A percentile compares a stretch with the other conserved stretches of the same genome.
These are phyloP conservation scores for Cyphomyrus discorhynchus DNA, from an alignment of 2,113 vertebrate species.

Conservation along the genomic window DNA sequence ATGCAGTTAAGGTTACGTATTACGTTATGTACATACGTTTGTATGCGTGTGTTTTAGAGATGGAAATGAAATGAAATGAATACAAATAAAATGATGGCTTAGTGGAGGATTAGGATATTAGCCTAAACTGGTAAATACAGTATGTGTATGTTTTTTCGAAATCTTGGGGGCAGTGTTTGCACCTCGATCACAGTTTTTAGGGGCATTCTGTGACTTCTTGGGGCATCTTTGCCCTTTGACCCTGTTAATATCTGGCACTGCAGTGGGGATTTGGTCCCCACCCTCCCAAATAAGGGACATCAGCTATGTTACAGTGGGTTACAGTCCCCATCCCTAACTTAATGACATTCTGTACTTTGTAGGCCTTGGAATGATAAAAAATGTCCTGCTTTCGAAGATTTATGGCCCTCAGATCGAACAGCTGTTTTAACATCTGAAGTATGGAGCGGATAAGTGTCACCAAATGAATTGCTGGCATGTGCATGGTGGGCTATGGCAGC, in stretches of 20 bases:
- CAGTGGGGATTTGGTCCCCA: neutral
- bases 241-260: neutral
- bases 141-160: neutral
- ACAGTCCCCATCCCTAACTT: neutral
- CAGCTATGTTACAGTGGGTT: neutral
- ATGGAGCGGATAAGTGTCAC: neutral
- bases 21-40: neutral
- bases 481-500: neutral
- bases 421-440: constrained; percentile 11
- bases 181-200: neutral
- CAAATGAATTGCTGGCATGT: neutral
- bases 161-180: neutral
- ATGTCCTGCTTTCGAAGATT: neutral
- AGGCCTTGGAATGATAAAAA: neutral
- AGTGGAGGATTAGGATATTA: neutral
- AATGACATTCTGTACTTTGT: neutral
- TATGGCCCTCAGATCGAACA: neutral
- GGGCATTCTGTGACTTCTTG: neutral
- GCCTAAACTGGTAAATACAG: neutral
- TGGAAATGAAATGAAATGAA: neutral
- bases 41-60: neutral
- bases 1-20: neutral
- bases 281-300: neutral
- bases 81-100: neutral
- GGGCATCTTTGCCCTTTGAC: neutral